Base-by-base conservation (phyloP, 1,140 invertebrate species). In the Stenopsyche tienmushanensis region DNA sequence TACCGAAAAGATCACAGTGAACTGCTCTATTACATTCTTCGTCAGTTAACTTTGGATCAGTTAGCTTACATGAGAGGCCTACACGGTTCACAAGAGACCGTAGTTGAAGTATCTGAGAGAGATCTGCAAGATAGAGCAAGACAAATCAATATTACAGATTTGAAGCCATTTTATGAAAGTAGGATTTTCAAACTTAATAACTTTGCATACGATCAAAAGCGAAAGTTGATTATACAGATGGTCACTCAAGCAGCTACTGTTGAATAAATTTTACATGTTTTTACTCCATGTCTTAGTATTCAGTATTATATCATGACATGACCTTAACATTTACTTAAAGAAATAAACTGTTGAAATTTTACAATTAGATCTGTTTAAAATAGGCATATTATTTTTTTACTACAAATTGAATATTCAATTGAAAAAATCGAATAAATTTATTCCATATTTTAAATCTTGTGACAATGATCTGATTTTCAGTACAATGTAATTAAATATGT, bases 1-100 rank as follows among this genome's bases (percentile, higher is more conserved):
- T 99, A 92, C 82, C 94, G 96, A 72, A 91, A 94, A 73, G 96
- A 99, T 78, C 93, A 97, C 80, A 94, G 95, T 72, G 97, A 99
- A 75, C 83, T 99, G 10, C 79, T 99, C 0, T 93, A 98, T 73
- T 99, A 97, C 77, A 90, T 98, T 66, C 83, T 99, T 8, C 90
- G 96, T 41, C 95, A 99, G 77, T 82, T 99, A 62, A 89, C 95
- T 0, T 85, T 94, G 70, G 96, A 99, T 75, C 92, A 96, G 74
- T 80, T 96, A 50, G 85, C 90, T 1, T 98, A 93, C 74, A 87
- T 96, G 75, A 84, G 91, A 62, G 91, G 90, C 62, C 82, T 90
- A n/a, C 89, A 89, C 69, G 89, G 88, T 2, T 81, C 84, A 64
- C 83, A 86, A 0, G 85, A 90, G 26, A 82, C 86, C 18, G 83